Base-by-base conservation (phyloP, 2,888 invertebrate genomes). In the Drosophila kuntzei region DNA sequence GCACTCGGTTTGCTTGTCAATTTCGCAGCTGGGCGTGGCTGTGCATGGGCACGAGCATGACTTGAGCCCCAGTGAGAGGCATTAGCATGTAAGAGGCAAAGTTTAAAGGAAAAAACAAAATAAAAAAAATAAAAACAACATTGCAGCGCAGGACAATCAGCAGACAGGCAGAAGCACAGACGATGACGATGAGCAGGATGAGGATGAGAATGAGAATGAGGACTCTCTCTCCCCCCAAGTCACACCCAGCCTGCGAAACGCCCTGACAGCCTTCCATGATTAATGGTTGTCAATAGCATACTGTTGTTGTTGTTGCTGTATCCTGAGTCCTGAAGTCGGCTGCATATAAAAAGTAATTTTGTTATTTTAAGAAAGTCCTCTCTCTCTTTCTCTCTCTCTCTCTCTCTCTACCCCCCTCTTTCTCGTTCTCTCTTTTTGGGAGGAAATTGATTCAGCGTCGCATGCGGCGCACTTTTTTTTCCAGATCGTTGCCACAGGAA, bases 251-350 rank as follows among this genome's bases (percentile, higher is more conserved):
- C 63, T 44, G 70, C 47, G 73, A 72, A 63, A 80, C 77, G 83
- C 83, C 87, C 81, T 92, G 92, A 92, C 92, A 92, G 92, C 89
- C 90, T 84, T 80, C 90, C 91, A 92, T 92, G 92, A 92, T 92
- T 92, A 92, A 92, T 92, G 92, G 92, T 91, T 92, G 92, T 92
- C 92, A 92, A 90, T 91, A 90, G 84, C 86, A 82, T 75, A 69
- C 77, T 72, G 71, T 82, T 78, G 67, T 70, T 64, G 47, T 65
- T 76, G 49, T 25, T 69, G 74, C 60, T 61, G 43, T 47, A 46
- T 53, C 57, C 71, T 59, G 71, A 49, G 54, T 51, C 32, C 53
- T 44, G 54, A n/a, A 49, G 46, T 63, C 54, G 68, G 54, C 53
- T 89, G 89, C 89, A 88, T 87, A 87, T 74, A 85, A 74, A 88